These are phyloP conservation scores for Episyrphus balteatus DNA, from an alignment of 1,140 invertebrate genomes.

Conservation along the genomic window DNA sequence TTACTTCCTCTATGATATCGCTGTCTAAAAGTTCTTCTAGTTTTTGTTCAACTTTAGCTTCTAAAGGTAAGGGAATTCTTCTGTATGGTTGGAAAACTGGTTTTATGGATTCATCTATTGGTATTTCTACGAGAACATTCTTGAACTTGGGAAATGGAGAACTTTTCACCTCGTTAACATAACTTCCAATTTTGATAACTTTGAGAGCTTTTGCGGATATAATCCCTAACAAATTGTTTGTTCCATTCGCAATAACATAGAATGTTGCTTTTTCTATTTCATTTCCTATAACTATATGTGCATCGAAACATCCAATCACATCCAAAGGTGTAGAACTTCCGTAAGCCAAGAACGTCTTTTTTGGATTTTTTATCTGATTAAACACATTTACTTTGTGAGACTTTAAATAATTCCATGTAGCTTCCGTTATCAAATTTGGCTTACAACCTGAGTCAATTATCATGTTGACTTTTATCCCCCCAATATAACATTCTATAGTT, in stretches of 20 bases:
- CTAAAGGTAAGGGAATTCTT: slow-evolving; percentile 2
- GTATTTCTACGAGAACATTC: slow-evolving; percentile 17
- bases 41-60: too few relatives aligned
- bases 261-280: slow-evolving; percentile 11
- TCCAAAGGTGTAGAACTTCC: neutral
- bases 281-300: slow-evolving; percentile 12
- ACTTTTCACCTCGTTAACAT: neutral
- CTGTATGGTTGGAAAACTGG: slow-evolving; percentile 14
- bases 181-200: slow-evolving; percentile 17
- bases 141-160: slow-evolving; percentile 26
- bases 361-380: neutral
- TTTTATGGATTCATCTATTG: slow-evolving; percentile 10
- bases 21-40: slow-evolving; percentile 12
- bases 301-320: slow-evolving; percentile 1
- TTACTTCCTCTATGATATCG: slow-evolving; percentile 24
- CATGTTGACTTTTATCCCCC: slow-evolving; percentile 8
- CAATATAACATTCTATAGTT: slow-evolving; percentile 1
- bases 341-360: neutral
- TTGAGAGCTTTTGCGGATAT: slow-evolving; percentile 13
- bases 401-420: neutral
- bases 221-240: slow-evolving; percentile 10
- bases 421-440: slow-evolving; percentile 3
- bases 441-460: slow-evolving; percentile 12
- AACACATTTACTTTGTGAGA: neutral
- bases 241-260: slow-evolving; percentile 12